Evolutionary conservation across 1,140 invertebrate species (phyloP), one percentile per base, ranked within the genome.

Genomic region (Drosophila navojoa): DNA sequence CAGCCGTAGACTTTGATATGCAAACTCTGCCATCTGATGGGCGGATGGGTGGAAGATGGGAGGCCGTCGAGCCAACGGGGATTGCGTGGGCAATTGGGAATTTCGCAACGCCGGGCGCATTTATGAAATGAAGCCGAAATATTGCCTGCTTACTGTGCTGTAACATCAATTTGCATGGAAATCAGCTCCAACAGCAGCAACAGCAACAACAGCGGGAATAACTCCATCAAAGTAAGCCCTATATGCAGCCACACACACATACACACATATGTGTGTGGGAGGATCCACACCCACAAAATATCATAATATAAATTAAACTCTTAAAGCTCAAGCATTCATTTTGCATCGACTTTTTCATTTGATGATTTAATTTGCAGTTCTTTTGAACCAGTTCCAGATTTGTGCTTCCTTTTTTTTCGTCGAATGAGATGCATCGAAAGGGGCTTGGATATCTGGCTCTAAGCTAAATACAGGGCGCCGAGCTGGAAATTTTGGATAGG

Each of bases 101-200:
- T 64, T 62, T 78, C 73, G 77, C 53, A 38, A 1, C 35, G 11
- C 35, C 49, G 47, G 74, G 72, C 81, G 75, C 62, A 81, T 87
- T 86, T 87, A 86, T 77, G 82, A 86, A 86, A 81, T 87, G 81
- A 86, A 87, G 78, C 81, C 77, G 81, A 86, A 86, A 86, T 87
- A 86, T 86, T 86, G 81, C 71, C 81, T 87, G 81, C 81, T 85
- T 85, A 85, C 78, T 85, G 82, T 85, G 78, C 82, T 86, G 81
- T 87, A 86, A 86, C 82, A 76, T 82, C 82, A 86, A 86, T 86
- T 86, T 86, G 81, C 81, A 86, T 86, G 84, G 81, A 86, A 86
- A 86, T 86, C 79, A 86, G 71, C 35, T 4, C 0, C 55, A 53
- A 45, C 29, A 55, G 25, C 52, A 67, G 47, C 32, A 35, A 11